Conservation (phyloP, 2,797 vertebrate genomes). For the Tapirus indicus region DNA sequence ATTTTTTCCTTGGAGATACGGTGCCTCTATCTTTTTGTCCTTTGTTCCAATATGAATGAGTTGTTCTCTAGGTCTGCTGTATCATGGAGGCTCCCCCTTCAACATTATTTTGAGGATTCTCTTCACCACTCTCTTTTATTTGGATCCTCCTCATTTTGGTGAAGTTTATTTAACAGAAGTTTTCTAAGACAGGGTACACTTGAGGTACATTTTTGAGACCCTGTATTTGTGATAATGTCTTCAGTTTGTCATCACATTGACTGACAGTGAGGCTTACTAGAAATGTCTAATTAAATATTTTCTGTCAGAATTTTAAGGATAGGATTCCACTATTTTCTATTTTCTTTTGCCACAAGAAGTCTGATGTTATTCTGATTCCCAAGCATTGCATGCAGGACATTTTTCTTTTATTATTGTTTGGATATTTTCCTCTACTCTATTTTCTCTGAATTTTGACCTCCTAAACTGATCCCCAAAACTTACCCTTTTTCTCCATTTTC, state of each 20-base stretch:
- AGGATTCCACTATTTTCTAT: neutral
- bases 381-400: neutral
- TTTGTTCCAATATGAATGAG: neutral
- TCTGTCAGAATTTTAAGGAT: neutral
- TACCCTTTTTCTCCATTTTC: neutral
- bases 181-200: neutral
- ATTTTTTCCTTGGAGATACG: neutral
- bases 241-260: neutral
- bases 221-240: neutral
- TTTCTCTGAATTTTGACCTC: slow-evolving; percentile 2
- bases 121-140: neutral
- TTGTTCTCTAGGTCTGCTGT: neutral
- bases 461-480: neutral
- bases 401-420: neutral
- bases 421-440: neutral
- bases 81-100: no score
- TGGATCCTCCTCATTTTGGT: neutral
- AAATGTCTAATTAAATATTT: neutral
- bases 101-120: neutral
- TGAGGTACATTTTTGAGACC: neutral
- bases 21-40: no score
- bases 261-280: neutral
- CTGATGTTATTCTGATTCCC: neutral
- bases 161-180: neutral
- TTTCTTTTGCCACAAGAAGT: neutral